phyloP scores from a whole-genome alignment of 2,113 vertebrate species.

The Carassius carassius region DNA sequence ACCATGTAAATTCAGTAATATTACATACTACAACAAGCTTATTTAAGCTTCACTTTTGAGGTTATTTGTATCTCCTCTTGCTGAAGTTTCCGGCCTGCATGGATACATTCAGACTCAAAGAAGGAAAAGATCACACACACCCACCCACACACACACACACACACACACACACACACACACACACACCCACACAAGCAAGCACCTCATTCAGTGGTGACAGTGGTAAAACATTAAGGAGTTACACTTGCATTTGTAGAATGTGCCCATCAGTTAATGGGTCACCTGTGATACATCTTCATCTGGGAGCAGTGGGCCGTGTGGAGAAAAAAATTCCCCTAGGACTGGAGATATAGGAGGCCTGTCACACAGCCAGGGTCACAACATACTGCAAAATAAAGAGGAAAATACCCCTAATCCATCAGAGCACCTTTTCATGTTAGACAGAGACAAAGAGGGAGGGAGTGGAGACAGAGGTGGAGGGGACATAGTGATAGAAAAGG shows the following conservation, averaged over 20 bases:
- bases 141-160: constrained; percentile 41
- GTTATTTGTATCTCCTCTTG: too few species aligned
- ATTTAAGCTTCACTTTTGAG: background rate
- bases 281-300: constrained; percentile 63
- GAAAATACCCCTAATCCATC: constrained; percentile 58
- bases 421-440: constrained; percentile 38
- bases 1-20: background rate
- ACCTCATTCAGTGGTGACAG: constrained; percentile 38
- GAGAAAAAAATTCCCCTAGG: constrained; percentile 33
- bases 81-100: background rate
- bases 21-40: background rate
- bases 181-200: constrained; percentile 39
- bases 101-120: constrained; percentile 14
- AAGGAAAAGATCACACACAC: background rate
- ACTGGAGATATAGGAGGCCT: constrained; percentile 57
- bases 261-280: constrained; percentile 54
- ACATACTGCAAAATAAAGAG: constrained; percentile 51
- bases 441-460: constrained; percentile 32
- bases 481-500: background rate
- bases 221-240: constrained; percentile 51
- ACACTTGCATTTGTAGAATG: constrained; percentile 51
- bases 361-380: constrained; percentile 59
- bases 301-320: constrained; percentile 40
- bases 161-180: constrained; percentile 45
- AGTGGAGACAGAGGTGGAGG: background rate